Base-by-base conservation (phyloP, 2,113 vertebrate species). In the Benitochromis conjunctus region DNA sequence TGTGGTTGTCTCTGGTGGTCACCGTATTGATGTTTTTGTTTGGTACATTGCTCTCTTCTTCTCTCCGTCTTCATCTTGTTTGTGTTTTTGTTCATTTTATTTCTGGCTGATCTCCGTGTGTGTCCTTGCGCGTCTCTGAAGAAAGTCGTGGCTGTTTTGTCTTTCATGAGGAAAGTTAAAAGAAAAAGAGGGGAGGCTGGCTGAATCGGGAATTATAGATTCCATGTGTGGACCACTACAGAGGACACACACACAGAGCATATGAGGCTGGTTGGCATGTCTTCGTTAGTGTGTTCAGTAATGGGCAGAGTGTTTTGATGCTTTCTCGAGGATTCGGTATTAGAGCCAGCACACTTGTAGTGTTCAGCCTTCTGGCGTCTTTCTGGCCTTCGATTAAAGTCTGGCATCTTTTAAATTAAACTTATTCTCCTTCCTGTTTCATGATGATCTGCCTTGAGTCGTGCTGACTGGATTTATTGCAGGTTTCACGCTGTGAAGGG, bases 151-250 rank as follows among this genome's bases (percentile, higher is more conserved):
- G 92, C 88, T 90, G 86, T 84, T 92, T 92, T 92, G 85, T 86
- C 92, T 93, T 91, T 93, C 91, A 92, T 91, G 92, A 89, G 88
- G 84, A 90, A 88, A 88, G 87, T 92, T 91, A 41, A 94, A 93
- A 91, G 87, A 79, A 81, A 81, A 79, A 6, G 62, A 43, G 48
- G 48, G 46, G 24, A 36, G 76, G 78, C 81, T 55, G 53, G 53
- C 31, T 79, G 64, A 66, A 84, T 79, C 2, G 43, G 58, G 83
- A 82, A 58, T 91, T 90, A 92, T 85, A 64, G 90, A 87, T 82
- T 84, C 89, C 85, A 91, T 88, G 84, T 93, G 92, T 92, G 84
- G 82, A 92, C 36, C 36, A 26, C 54, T 55, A 24, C 79, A 71
- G 43, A 85, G 84, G 64, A 85, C 58, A 82, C 53, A 58, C 78